Percentiles rank a stretch among this genome's conserved stretches.
These are phyloP conservation scores for Tetranychus urticae DNA, from an alignment of 1,140 invertebrate species.

Conservation along the genomic window DNA sequence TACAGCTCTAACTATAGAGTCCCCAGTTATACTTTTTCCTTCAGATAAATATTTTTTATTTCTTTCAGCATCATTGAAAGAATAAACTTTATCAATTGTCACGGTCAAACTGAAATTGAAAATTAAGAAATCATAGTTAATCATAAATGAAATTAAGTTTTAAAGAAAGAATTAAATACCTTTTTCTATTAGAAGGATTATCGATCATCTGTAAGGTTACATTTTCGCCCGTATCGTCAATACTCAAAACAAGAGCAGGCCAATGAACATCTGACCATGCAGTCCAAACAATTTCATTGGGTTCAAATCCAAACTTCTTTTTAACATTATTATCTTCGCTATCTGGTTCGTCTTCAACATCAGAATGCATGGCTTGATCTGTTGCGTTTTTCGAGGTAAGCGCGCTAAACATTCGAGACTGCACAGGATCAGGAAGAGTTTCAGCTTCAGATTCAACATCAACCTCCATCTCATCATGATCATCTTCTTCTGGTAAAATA, in stretches of 20 bases:
- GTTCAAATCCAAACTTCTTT: conserved; percentile 2
- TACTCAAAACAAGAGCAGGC: conserved; percentile 8
- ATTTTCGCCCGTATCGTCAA: not conserved
- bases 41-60: conserved; percentile 5
- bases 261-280: conserved; percentile 1
- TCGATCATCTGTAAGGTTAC: conserved; percentile 1
- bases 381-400: not conserved
- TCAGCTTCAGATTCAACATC: not conserved
- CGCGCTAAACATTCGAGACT: not conserved
- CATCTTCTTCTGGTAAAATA: not conserved
- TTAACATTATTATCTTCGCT: not conserved
- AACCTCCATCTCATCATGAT: not conserved
- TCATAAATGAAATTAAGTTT: not conserved
- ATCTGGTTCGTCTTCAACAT: not conserved
- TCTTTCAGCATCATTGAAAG: conserved; percentile 2
- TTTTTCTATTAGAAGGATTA: conserved; percentile 1
- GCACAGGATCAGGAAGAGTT: not conserved
- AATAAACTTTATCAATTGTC: not conserved
- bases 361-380: not conserved
- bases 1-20: conserved; percentile 4
- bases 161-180: not conserved
- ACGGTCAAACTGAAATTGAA: not conserved
- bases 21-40: not conserved
- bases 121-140: not conserved
- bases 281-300: conserved; percentile 8